Percentiles rank a stretch among this genome's conserved stretches.
Conservation (phyloP, 1,140 invertebrate species). For the Probaryconus sp. region DNA sequence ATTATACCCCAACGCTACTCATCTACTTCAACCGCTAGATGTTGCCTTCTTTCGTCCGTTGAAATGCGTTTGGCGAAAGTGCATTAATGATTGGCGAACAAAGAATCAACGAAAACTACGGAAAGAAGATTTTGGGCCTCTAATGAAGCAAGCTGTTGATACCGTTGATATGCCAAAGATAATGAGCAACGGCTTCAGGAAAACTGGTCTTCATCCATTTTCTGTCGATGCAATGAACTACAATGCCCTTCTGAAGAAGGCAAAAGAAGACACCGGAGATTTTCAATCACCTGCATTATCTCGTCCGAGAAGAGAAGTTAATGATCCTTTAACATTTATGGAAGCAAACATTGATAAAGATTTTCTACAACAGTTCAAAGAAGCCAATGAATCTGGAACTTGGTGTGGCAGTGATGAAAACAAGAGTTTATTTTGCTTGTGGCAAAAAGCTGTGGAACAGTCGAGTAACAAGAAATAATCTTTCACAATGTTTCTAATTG, state of each 20-base stretch:
- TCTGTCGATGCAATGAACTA: slow-evolving; percentile 24
- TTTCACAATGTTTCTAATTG: too few species aligned
- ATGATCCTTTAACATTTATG: slow-evolving; percentile 10
- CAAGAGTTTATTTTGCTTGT: slow-evolving; percentile 4
- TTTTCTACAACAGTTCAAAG: slow-evolving; percentile 20
- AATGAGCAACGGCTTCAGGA: slow-evolving; percentile 22
- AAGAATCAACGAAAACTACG: slow-evolving; percentile 52
- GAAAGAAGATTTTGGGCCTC: slow-evolving; percentile 31
- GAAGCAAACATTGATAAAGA: slow-evolving; percentile 24
- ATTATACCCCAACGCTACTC: slow-evolving; percentile 66
- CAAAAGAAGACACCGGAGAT: neutral
- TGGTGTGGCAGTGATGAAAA: slow-evolving; percentile 14
- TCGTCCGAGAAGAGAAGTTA: neutral
- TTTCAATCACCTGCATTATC: neutral
- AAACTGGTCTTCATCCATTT: slow-evolving; percentile 34
- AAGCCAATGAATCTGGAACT: slow-evolving; percentile 3
- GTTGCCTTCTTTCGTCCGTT: slow-evolving; percentile 46
- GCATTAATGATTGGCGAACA: slow-evolving; percentile 30
- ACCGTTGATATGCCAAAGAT: slow-evolving; percentile 19
- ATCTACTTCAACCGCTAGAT: slow-evolving; percentile 65
- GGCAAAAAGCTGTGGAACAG: slow-evolving; percentile 20
- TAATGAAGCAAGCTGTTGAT: slow-evolving; percentile 33
- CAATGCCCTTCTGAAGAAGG: slow-evolving; percentile 14
- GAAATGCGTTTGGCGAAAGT: slow-evolving; percentile 25
- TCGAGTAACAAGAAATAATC: slow-evolving; percentile 12